A percentile compares a stretch with the other conserved stretches of the same genome.
phyloP scores from a whole-genome alignment of 2,888 invertebrate genomes.

The Caenorhabditis sp. region DNA sequence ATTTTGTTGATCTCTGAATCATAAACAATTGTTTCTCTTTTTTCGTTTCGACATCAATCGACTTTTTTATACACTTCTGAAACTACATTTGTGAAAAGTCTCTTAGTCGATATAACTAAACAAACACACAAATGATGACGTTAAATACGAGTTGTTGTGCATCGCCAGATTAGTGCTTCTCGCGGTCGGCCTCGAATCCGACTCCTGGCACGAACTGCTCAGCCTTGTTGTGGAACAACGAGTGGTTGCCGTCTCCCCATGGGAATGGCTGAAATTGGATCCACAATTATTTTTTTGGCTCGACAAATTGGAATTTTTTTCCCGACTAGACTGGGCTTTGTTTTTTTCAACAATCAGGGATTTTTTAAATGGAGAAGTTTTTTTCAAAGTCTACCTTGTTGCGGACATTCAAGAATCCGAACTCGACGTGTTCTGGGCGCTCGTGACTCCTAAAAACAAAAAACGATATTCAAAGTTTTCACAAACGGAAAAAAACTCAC shows the following conservation, averaged over 20 bases:
- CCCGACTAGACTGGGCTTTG: neutral
- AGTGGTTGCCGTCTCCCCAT: constrained; percentile 94
- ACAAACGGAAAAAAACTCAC: constrained; percentile 15
- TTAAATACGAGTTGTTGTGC: constrained; percentile 24
- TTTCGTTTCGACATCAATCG: constrained; percentile 7
- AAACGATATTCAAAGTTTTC: neutral
- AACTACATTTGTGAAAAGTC: constrained; percentile 43
- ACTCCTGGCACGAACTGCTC: constrained; percentile 81
- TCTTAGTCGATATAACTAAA: constrained; percentile 27
- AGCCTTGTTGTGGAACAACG: constrained; percentile 90
- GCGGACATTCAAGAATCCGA: constrained; percentile 79
- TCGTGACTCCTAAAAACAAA: constrained; percentile 67
- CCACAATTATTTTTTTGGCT: constrained; percentile 24
- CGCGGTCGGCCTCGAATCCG: constrained; percentile 77
- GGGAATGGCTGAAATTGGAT: constrained; percentile 88
- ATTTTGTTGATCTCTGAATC: constrained; percentile 12
- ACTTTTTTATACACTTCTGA: constrained; percentile 48
- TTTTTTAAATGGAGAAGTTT: neutral
- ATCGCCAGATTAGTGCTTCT: constrained; percentile 55
- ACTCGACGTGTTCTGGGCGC: constrained; percentile 79
- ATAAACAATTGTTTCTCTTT: constrained; percentile 21
- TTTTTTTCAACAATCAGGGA: constrained; percentile 8
- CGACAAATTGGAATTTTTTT: constrained; percentile 7
- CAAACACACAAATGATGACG: constrained; percentile 44
- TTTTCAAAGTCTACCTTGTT: constrained; percentile 69